phyloP scores from a whole-genome alignment of 1,140 invertebrate genomes.

The Batillaria attramentaria region DNA sequence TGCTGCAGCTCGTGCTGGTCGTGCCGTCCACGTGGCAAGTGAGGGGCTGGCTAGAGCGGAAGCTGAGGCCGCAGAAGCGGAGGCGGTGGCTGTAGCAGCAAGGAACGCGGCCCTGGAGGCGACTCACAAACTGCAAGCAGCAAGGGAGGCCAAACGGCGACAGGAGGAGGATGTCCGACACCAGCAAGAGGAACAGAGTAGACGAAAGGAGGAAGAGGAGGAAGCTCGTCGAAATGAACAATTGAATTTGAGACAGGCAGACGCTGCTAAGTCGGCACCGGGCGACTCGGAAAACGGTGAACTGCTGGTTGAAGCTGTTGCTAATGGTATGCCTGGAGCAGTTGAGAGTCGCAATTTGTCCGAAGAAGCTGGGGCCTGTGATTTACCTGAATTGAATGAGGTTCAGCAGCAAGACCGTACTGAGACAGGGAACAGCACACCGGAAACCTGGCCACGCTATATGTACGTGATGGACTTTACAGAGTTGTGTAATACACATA shows the following conservation, averaged over 20 bases:
- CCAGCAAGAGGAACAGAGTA: background rate
- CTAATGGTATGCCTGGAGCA: too few species aligned
- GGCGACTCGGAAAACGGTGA: too few species aligned
- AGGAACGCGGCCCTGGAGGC: slow-evolving; percentile 43
- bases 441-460: slow-evolving; percentile 57
- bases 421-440: too few species aligned
- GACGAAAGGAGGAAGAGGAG: background rate
- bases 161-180: slow-evolving; percentile 30
- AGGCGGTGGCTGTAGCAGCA: slow-evolving; percentile 39
- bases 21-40: slow-evolving; percentile 37
- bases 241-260: too few species aligned
- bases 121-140: slow-evolving; percentile 9
- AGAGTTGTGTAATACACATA: background rate
- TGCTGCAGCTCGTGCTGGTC: slow-evolving; percentile 38
- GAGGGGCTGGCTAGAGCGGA: slow-evolving; percentile 44
- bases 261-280: too few species aligned
- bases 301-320: too few species aligned
- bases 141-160: slow-evolving; percentile 44
- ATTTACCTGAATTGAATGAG: too few species aligned
- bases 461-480: slow-evolving; percentile 41
- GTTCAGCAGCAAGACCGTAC: too few species aligned
- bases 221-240: background rate
- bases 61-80: slow-evolving; percentile 48
- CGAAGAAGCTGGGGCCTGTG: too few species aligned
- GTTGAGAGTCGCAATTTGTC: too few species aligned